Evolutionary conservation across 2,113 vertebrate genomes (phyloP), one percentile per base, ranked within the genome.

Genomic region (Hemibagrus wyckioides): DNA sequence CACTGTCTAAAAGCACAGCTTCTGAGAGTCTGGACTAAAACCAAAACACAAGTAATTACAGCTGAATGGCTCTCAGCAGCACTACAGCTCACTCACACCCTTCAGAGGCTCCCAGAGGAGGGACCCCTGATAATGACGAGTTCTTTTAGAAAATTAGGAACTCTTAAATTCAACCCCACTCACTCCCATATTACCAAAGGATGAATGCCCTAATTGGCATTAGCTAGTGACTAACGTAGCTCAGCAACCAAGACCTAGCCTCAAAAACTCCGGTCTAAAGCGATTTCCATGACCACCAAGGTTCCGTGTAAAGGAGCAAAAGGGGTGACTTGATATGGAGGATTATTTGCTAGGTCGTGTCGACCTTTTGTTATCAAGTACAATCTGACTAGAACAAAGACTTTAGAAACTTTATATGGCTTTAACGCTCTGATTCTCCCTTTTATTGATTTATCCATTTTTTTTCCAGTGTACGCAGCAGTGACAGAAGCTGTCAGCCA

Each of bases 381-480:
- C 81, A 83, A 61, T n/a, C 65, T 82, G 67, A 50, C 75, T 39
- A 25, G 59, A 77, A 82, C 86, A 77, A 67, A 69, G 57, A 79
- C 36, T 75, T 67, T 15, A 10, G 83, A 61, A 89, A 82, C 67
- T 30, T 63, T 59, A 13, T 80, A 56, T 57, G 13, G n/a, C 28
- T 86, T 80, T 84, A 41, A 44, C 28, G 48, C 13, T 33, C 33
- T 44, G 36, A 82, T 81, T 54, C 15, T 33, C 54, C 44, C n/a
- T 44, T 81, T 88, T 88, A 88, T 87, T 89, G 81, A 86, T 89
- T 84, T 56, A 81, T 88, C 23, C 50, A 30, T 80, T 65, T 81
- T 82, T 80, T 75, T 88, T 83, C 56, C 71, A 1, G 54, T 67
- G 80, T 54, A 50, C 14, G n/a, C 28, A 13, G 30, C 82, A 56